Evolutionary conservation across 2,113 vertebrate genomes (phyloP).

Genomic region (Ploceus nigricollis): DNA sequence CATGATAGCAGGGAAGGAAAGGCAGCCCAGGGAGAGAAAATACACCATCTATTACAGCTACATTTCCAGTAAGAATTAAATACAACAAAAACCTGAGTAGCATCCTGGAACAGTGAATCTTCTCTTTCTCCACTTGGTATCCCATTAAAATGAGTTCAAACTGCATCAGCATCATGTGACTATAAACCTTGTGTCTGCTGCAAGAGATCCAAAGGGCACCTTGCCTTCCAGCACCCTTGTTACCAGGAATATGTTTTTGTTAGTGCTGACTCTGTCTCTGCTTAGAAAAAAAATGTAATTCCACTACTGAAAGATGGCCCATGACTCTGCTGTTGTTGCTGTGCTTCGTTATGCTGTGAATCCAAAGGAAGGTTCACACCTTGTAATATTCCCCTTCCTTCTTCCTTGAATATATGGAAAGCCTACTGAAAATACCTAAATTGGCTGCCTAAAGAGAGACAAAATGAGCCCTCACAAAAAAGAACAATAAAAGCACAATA

Average conservation of each 20-base stretch:
- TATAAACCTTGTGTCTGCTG: neutral
- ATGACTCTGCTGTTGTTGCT: neutral
- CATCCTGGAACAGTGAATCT: neutral
- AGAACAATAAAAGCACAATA: neutral
- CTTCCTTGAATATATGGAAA: neutral
- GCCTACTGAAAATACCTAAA: neutral
- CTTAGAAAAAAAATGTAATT: neutral
- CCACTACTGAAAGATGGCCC: neutral
- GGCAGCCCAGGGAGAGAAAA: neutral
- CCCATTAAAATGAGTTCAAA: neutral
- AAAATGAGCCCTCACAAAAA: neutral
- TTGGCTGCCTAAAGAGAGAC: neutral
- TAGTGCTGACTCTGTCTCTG: neutral
- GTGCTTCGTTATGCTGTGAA: neutral
- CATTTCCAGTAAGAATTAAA: neutral
- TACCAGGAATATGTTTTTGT: neutral
- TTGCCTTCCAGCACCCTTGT: neutral
- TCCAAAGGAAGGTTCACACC: neutral
- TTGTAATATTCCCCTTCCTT: neutral
- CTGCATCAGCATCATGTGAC: neutral
- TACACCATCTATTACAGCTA: neutral
- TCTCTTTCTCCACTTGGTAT: neutral
- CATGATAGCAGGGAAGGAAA: neutral
- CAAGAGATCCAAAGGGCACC: neutral
- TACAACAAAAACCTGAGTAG: neutral